Conservation (phyloP, 2,797 vertebrate species). For the Danio kyathit region DNA sequence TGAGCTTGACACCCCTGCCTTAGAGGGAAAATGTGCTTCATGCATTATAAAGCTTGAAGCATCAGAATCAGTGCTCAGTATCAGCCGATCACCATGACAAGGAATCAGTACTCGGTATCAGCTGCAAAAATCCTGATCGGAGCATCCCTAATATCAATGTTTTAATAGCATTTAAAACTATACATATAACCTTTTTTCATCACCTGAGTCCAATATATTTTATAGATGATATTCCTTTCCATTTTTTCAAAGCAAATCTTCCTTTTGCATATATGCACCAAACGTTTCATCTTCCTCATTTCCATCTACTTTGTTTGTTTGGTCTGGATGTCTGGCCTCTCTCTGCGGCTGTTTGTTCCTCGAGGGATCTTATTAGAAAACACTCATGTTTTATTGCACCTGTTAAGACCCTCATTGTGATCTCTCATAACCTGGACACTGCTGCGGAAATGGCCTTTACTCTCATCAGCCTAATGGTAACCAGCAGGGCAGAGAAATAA, state of each 20-base stretch:
- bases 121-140: too few relatives aligned
- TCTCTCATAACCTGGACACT: slow-evolving; percentile 77
- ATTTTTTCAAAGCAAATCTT: neutral
- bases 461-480: slow-evolving; percentile 73
- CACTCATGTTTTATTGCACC: slow-evolving; percentile 81
- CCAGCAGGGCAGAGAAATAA: slow-evolving; percentile 76
- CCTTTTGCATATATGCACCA: neutral
- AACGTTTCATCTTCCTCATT: neutral
- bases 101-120: too few relatives aligned
- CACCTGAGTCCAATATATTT: neutral
- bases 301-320: slow-evolving; percentile 21
- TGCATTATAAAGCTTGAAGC: too few relatives aligned
- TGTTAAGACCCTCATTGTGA: slow-evolving; percentile 80
- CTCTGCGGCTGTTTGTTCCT: slow-evolving; percentile 64
- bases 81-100: too few relatives aligned
- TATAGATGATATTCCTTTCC: neutral
- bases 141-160: neutral
- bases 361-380: slow-evolving; percentile 82
- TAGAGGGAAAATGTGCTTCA: too few relatives aligned
- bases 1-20: too few relatives aligned
- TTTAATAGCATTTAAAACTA: neutral
- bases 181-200: neutral
- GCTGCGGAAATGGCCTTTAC: slow-evolving; percentile 73
- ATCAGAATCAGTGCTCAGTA: too few relatives aligned
- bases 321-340: slow-evolving; percentile 64